Conservation (phyloP, 2,797 vertebrate genomes). For the Hippopotamyrus pictus region DNA sequence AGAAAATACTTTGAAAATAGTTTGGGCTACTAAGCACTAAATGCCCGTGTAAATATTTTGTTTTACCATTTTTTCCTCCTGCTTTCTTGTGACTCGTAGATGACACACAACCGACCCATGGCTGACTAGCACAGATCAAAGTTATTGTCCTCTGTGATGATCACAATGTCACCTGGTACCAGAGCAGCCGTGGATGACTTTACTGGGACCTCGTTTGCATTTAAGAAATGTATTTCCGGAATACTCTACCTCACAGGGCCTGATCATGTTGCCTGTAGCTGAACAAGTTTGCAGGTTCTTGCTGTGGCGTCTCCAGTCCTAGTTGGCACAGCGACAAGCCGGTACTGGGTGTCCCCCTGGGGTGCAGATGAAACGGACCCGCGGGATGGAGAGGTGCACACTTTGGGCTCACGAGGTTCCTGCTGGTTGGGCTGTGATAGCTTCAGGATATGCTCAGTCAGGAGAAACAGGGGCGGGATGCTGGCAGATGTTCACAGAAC, state of each 20-base stretch:
- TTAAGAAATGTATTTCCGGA: not conserved
- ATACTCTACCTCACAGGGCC: not conserved
- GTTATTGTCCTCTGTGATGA: not conserved
- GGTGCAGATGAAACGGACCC: not conserved
- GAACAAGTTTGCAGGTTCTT: not conserved
- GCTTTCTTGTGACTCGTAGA: not conserved
- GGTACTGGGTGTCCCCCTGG: not conserved
- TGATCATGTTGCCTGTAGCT: not conserved
- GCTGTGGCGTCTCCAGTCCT: not conserved
- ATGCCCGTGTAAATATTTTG: not conserved
- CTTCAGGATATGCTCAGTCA: conserved; percentile 26
- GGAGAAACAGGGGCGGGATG: conserved; percentile 16
- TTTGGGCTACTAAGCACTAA: not conserved
- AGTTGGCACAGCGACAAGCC: not conserved
- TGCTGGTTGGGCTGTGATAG: conserved; percentile 23
- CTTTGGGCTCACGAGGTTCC: conserved; percentile 14
- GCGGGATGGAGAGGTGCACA: not conserved
- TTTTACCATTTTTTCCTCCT: not conserved
- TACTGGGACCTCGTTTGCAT: not conserved
- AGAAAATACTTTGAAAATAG: not conserved
- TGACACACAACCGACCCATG: not conserved
- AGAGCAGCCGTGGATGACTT: not conserved
- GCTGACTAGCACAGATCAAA: not conserved
- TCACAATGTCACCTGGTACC: not conserved
- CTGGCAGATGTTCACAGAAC: conserved; percentile 16